Conservation (phyloP, 2,113 vertebrate genomes). For the Triplophysa siluroides region DNA sequence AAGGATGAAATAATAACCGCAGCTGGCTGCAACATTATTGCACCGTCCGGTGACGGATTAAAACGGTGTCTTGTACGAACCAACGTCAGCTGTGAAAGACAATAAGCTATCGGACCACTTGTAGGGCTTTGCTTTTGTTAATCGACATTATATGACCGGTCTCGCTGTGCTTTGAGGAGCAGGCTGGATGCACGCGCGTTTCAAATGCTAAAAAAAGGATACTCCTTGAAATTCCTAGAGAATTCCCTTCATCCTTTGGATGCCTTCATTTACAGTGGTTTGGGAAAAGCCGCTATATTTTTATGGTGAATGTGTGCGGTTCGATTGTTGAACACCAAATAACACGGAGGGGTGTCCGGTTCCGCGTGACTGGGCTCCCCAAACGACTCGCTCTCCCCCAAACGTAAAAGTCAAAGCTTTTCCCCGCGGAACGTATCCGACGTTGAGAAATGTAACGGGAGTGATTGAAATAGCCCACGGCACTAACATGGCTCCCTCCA, state of each 20-base stretch:
- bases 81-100: background rate
- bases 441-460: background rate
- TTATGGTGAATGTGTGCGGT: constrained; percentile 24
- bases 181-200: background rate
- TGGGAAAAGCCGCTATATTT: constrained; percentile 27
- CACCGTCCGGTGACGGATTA: background rate
- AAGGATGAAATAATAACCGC: constrained; percentile 36
- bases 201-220: background rate
- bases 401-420: constrained; percentile 5
- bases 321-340: background rate
- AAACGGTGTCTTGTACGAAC: background rate
- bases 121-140: background rate
- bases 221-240: constrained; percentile 23
- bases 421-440: background rate
- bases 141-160: background rate
- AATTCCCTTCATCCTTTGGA: constrained; percentile 6
- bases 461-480: constrained; percentile 20
- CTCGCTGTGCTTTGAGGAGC: background rate
- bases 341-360: constrained; percentile 17
- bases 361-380: background rate
- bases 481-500: constrained; percentile 1
- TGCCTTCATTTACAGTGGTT: constrained; percentile 6
- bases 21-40: constrained; percentile 8
- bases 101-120: background rate
- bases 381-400: background rate